Evolutionary conservation across 2,888 invertebrate species (phyloP), one percentile per base, ranked within the genome.

Genomic region (Hypolimnas misippus): DNA sequence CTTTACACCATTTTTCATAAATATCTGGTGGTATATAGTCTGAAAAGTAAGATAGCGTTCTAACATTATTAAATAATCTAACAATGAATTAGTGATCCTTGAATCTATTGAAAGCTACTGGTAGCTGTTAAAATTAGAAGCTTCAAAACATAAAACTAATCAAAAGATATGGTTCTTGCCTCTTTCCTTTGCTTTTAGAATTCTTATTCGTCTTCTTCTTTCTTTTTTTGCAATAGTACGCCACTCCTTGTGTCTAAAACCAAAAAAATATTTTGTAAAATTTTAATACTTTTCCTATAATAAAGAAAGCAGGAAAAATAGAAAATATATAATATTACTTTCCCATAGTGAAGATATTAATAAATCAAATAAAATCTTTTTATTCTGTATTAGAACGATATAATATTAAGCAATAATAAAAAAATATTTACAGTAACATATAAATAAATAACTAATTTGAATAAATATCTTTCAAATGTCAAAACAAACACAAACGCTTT

Each of bases 171-270:
- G 14, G 16, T 14, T 25, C 17, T 81, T 81, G 77, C 95, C 94
- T 69, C 94, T 93, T 73, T 93, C 80, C 70, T 85, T 88, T 1
- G 96, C 97, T 57, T 82, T 74, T 71, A 82, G 76, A 68, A 92
- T 94, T 53, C 97, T 91, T 64, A 95, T 89, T 61, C 93, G 93
- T 81, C 95, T 94, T 64, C 97, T 93, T 84, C 96, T 93, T 73
- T 94, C 89, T 75, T 94, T 96, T 86, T 96, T 97, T 0, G 93
- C 95, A 66, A 93, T 74, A 84, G 94, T 95, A 72, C 97, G 93
- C 96, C 96, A 96, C 78, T 94, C 92, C 75, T 92, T 93, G 82
- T 95, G 95, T 72, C 94, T 94, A 80, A 35, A 12, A 29, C n/a
- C 51, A 57, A 38, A 31, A 4, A 25, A 53, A 10, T 19, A 42